These are phyloP conservation scores for Capreolus pygargus DNA, from an alignment of 2,113 vertebrate genomes.

Conservation along the genomic window DNA sequence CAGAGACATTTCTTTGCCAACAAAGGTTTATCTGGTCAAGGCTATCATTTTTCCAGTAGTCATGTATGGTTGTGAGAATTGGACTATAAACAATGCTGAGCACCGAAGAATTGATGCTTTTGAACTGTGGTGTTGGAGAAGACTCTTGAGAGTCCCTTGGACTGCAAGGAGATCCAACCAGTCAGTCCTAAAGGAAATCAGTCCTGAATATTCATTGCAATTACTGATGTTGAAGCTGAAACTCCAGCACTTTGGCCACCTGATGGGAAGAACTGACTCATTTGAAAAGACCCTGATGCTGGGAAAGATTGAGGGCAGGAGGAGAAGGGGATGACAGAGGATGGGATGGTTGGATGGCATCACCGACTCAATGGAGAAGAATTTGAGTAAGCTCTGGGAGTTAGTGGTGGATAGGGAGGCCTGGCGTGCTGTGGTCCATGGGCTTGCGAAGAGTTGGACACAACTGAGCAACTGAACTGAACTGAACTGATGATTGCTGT, in stretches of 20 bases:
- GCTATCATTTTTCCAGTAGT: background rate
- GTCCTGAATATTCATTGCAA: background rate
- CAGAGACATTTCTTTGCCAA: background rate
- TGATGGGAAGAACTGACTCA: background rate
- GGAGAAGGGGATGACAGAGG: background rate
- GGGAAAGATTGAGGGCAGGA: background rate
- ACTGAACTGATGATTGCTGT: background rate
- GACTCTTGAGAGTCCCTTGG: background rate
- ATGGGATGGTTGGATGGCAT: background rate
- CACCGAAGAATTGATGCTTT: background rate
- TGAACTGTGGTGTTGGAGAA: background rate
- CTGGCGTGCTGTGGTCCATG: background rate
- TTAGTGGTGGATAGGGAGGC: background rate
- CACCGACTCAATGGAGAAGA: background rate
- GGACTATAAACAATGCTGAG: background rate
- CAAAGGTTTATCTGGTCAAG: background rate
- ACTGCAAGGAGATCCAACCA: background rate
- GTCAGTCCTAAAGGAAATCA: background rate
- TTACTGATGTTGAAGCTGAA: background rate
- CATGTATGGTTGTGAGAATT: background rate
- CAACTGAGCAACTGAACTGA: background rate
- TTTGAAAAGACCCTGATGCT: background rate
- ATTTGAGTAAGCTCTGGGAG: background rate
- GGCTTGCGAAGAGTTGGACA: background rate
- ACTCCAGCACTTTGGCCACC: background rate